Percentiles rank a stretch among this genome's conserved stretches.
These are phyloP conservation scores for Pseudococcus viburni DNA, from an alignment of 2,888 invertebrate genomes.

Conservation along the genomic window DNA sequence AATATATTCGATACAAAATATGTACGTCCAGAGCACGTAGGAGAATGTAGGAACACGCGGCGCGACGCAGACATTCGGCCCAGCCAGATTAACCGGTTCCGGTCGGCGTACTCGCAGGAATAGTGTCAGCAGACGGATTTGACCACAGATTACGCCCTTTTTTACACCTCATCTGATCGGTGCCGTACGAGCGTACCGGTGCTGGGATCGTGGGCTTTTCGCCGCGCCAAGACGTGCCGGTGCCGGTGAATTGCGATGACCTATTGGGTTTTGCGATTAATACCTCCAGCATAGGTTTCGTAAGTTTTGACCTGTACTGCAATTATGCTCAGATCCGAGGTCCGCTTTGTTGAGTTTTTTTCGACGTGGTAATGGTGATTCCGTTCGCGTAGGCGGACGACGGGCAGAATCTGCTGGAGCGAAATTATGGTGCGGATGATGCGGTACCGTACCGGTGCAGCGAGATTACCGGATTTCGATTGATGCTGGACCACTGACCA, in stretches of 20 bases:
- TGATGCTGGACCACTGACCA: too few species aligned
- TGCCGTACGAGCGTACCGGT: not conserved
- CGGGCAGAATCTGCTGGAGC: too few species aligned
- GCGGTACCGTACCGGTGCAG: too few species aligned
- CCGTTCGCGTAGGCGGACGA: too few species aligned
- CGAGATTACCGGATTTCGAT: too few species aligned
- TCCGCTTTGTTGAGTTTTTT: not conserved
- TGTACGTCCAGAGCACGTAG: too few species aligned
- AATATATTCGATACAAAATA: not conserved
- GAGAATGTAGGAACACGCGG: not conserved
- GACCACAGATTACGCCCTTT: constrained; percentile 39
- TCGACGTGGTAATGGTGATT: too few species aligned
- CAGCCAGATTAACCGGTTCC: constrained; percentile 32
- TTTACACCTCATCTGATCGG: constrained; percentile 8
- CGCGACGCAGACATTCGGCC: constrained; percentile 10
- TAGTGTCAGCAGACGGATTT: constrained; percentile 50
- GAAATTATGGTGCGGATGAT: too few species aligned
- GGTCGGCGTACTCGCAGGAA: not conserved
- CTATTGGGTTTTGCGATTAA: not conserved
- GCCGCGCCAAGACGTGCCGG: not conserved
- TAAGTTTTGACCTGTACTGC: not conserved
- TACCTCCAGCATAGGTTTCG: not conserved
- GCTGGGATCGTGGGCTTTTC: not conserved
- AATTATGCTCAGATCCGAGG: not conserved
- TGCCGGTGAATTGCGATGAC: constrained; percentile 4